Conservation (phyloP, 2,888 invertebrate genomes). For the Enoplolaimus lenunculus region DNA sequence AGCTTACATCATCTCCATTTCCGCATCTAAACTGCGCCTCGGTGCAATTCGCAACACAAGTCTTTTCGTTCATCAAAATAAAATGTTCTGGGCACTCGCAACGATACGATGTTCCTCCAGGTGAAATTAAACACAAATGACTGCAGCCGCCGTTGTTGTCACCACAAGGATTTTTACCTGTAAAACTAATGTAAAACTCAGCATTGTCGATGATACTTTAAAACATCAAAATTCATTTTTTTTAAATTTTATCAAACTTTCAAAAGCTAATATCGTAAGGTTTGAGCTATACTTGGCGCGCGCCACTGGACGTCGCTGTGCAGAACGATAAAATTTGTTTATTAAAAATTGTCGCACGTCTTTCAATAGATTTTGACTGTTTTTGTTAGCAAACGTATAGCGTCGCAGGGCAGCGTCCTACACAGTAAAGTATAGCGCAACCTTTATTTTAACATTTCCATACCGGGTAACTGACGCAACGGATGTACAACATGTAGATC, state of each 20-base stretch:
- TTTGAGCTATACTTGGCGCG: no score
- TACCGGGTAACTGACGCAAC: constrained; percentile 60
- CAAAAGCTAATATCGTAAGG: no score
- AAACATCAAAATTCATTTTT: no score
- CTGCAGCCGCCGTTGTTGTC: constrained; percentile 85
- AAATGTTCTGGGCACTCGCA: constrained; percentile 94
- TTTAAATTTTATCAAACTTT: no score
- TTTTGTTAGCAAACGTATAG: no score
- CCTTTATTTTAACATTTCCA: no score
- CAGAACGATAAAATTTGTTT: no score
- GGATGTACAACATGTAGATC: constrained; percentile 41
- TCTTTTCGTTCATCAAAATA: constrained; percentile 48
- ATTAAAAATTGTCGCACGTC: no score
- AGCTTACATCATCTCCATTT: constrained; percentile 48
- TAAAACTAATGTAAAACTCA: constrained; percentile 11
- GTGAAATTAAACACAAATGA: constrained; percentile 74
- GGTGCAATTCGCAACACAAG: constrained; percentile 82
- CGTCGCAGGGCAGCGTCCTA: no score
- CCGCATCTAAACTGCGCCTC: constrained; percentile 66
- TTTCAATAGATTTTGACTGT: no score
- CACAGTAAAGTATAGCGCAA: no score
- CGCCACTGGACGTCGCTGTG: no score
- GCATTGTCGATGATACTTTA: background rate
- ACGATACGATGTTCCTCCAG: constrained; percentile 49
- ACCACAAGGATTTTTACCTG: constrained; percentile 70